Evolutionary conservation across 2,888 invertebrate genomes (phyloP).

Genomic region (Nephrotoma guestfalica): DNA sequence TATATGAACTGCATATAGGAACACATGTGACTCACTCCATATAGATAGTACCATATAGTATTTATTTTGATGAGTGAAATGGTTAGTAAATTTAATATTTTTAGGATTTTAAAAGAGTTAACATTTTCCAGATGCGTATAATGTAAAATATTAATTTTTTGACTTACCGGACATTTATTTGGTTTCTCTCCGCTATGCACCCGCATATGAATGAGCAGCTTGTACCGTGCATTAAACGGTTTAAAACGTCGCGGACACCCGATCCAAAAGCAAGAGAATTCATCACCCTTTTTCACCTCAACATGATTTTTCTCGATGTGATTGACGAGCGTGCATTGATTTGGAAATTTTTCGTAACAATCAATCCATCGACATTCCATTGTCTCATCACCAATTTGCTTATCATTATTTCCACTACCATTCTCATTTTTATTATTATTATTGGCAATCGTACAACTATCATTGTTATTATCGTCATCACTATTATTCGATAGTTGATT

Average conservation of each 20-base stretch:
- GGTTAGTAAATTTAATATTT: background rate
- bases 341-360: conserved; percentile 65
- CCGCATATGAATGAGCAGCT: conserved; percentile 90
- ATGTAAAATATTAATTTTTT: background rate
- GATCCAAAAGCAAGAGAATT: conserved; percentile 87
- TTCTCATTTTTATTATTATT: conserved; percentile 5
- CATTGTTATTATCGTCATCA: conserved; percentile 16
- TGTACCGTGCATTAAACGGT: conserved; percentile 96
- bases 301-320: conserved; percentile 82
- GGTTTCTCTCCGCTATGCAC: conserved; percentile 98
- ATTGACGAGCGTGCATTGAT: conserved; percentile 63
- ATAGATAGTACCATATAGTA: background rate
- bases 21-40: conserved; percentile 1
- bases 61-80: background rate
- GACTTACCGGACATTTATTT: conserved; percentile 89
- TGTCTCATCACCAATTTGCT: conserved; percentile 1
- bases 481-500: background rate
- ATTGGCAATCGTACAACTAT: conserved; percentile 18
- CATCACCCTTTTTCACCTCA: conserved; percentile 70
- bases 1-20: conserved; percentile 6
- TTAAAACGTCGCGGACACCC: conserved; percentile 79
- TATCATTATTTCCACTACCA: background rate
- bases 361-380: conserved; percentile 67
- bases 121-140: background rate
- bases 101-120: background rate